phyloP scores from a whole-genome alignment of 2,797 vertebrate species.

The Lagodon rhomboides region DNA sequence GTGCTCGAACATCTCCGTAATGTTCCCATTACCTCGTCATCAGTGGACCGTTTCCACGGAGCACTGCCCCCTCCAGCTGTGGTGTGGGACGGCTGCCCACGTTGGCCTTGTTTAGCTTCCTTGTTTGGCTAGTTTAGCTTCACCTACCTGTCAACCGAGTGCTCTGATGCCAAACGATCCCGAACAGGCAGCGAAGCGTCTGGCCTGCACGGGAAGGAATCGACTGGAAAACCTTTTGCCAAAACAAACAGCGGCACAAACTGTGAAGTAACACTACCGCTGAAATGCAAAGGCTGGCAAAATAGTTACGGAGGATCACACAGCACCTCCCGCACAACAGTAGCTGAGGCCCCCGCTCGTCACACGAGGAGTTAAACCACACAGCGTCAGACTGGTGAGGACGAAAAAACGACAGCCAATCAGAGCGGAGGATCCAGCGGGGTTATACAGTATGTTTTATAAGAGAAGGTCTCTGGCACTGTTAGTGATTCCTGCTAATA shows the following conservation, averaged over 20 bases:
- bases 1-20: slow-evolving; percentile 37
- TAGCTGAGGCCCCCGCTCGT: slow-evolving; percentile 26
- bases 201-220: slow-evolving; percentile 6
- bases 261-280: slow-evolving; percentile 11
- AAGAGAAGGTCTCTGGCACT: slow-evolving; percentile 55
- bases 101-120: slow-evolving; percentile 30
- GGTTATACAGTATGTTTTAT: slow-evolving; percentile 64
- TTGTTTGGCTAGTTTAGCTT: slow-evolving; percentile 35
- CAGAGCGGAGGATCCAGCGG: slow-evolving; percentile 39
- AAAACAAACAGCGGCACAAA: slow-evolving; percentile 44
- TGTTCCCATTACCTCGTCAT: slow-evolving; percentile 48
- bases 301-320: slow-evolving; percentile 23
- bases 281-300: slow-evolving; percentile 13
- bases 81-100: slow-evolving; percentile 29
- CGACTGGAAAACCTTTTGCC: slow-evolving; percentile 20
- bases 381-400: slow-evolving; percentile 46
- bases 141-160: slow-evolving; percentile 44
- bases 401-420: slow-evolving; percentile 58
- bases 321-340: slow-evolving; percentile 25
- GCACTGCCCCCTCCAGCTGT: slow-evolving; percentile 7
- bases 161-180: slow-evolving; percentile 32
- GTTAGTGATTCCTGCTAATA: slow-evolving; percentile 79
- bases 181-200: slow-evolving; percentile 28
- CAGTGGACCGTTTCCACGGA: slow-evolving; percentile 28
- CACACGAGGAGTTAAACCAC: slow-evolving; percentile 47